Percentiles rank a stretch among this genome's conserved stretches.
These are phyloP conservation scores for Helicorthomorpha holstii DNA, from an alignment of 1,140 invertebrate genomes.

Conservation along the genomic window DNA sequence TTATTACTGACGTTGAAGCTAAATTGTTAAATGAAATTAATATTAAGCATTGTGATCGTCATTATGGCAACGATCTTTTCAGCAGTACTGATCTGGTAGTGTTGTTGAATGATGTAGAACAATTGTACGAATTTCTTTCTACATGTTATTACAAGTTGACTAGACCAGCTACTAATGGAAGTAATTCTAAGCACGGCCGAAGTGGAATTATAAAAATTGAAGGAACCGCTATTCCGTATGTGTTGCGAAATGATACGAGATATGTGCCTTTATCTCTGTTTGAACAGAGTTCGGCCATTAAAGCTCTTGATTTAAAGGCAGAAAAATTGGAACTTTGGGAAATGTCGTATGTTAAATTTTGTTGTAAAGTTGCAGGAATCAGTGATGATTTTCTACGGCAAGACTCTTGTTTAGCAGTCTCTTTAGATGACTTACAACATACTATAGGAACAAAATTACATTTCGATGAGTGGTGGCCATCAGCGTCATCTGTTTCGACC, in stretches of 20 bases:
- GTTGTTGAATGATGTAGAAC: slow-evolving; percentile 60
- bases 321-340: slow-evolving; percentile 72
- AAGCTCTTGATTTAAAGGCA: slow-evolving; percentile 67
- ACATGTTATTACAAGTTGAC: slow-evolving; percentile 69
- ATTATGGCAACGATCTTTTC: slow-evolving; percentile 78
- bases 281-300: slow-evolving; percentile 58
- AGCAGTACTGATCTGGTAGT: slow-evolving; percentile 78
- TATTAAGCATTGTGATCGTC: slow-evolving; percentile 69
- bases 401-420: slow-evolving; percentile 73
- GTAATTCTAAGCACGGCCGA: slow-evolving; percentile 40
- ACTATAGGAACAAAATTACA: slow-evolving; percentile 73
- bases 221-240: slow-evolving; percentile 83
- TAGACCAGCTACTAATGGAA: slow-evolving; percentile 14
- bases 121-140: slow-evolving; percentile 78
- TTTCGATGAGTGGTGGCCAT: slow-evolving; percentile 79
- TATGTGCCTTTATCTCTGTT: slow-evolving; percentile 89
- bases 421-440: slow-evolving; percentile 70
- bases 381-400: slow-evolving; percentile 74
- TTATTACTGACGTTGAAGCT: slow-evolving; percentile 76
- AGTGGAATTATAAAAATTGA: slow-evolving; percentile 90
- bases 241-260: slow-evolving; percentile 59
- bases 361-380: slow-evolving; percentile 84
- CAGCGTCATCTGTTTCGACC: background rate
- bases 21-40: slow-evolving; percentile 87
- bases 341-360: slow-evolving; percentile 78